Conservation (phyloP, 2,797 vertebrate genomes). For the Graptemys geographica region DNA sequence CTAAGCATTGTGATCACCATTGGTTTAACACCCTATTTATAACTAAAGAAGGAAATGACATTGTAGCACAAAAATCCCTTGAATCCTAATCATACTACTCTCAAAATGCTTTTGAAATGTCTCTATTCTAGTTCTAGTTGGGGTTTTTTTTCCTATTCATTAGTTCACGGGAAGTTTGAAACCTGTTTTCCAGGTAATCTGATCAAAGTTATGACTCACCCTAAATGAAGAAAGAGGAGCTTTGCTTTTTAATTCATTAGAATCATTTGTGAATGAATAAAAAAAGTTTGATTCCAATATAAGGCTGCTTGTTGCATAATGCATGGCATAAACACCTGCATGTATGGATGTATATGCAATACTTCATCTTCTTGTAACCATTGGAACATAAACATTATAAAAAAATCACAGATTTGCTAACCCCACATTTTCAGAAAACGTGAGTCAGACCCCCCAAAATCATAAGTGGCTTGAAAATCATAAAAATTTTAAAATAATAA, state of each 20-base stretch:
- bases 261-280: slow-evolving; percentile 39
- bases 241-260: slow-evolving; percentile 27
- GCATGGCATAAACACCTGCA: background rate
- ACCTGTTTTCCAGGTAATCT: slow-evolving; percentile 62
- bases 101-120: slow-evolving; percentile 39
- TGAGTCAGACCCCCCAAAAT: slow-evolving; percentile 65
- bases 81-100: slow-evolving; percentile 7
- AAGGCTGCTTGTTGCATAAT: background rate
- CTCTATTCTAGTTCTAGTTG: slow-evolving; percentile 8
- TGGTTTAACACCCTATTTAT: slow-evolving; percentile 45
- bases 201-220: slow-evolving; percentile 37
- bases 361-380: slow-evolving; percentile 62
- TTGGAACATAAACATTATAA: slow-evolving; percentile 70
- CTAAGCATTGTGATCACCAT: background rate
- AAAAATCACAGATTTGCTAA: slow-evolving; percentile 69
- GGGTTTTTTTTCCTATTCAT: background rate
- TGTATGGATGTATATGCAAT: slow-evolving; percentile 36
- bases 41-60: slow-evolving; percentile 60
- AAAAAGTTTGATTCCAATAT: background rate
- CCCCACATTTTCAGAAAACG: slow-evolving; percentile 72
- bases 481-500: slow-evolving; percentile 52
- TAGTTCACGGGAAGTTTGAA: slow-evolving; percentile 36
- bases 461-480: slow-evolving; percentile 57
- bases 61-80: slow-evolving; percentile 59
- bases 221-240: background rate